These are phyloP conservation scores for Craterocephalus amniculus DNA, from an alignment of 2,797 vertebrate genomes.

Conservation along the genomic window DNA sequence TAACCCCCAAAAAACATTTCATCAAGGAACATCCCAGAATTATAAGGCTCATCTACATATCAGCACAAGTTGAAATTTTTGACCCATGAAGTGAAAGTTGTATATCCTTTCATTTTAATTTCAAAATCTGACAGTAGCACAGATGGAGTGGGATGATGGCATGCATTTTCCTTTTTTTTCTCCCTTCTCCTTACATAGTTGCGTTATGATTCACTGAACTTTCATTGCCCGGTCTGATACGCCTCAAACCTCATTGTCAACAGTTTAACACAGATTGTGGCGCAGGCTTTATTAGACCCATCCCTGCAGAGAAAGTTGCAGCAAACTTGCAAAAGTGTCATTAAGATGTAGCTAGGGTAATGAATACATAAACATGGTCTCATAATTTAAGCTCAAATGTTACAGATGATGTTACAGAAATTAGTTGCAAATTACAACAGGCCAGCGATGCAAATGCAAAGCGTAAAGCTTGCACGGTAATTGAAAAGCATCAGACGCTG, in stretches of 20 bases:
- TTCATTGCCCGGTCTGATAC: not conserved
- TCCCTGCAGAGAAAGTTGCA: not conserved
- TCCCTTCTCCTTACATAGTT: not conserved
- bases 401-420: conserved; percentile 15
- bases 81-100: not conserved
- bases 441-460: not conserved
- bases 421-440: not conserved
- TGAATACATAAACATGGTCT: not conserved
- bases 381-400: not conserved
- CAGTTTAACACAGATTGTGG: not conserved
- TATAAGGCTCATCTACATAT: not conserved
- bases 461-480: not conserved
- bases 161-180: not conserved
- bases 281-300: conserved; percentile 3
- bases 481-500: conserved; percentile 3
- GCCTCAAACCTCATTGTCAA: not conserved
- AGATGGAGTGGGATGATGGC: not conserved
- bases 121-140: not conserved
- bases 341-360: not conserved
- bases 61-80: not conserved
- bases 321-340: not conserved
- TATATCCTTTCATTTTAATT: not conserved
- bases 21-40: not conserved
- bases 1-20: not conserved
- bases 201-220: conserved; percentile 1